Evolutionary conservation across 23 tunicate species (phyloP).

Genomic region (Styela clava): DNA sequence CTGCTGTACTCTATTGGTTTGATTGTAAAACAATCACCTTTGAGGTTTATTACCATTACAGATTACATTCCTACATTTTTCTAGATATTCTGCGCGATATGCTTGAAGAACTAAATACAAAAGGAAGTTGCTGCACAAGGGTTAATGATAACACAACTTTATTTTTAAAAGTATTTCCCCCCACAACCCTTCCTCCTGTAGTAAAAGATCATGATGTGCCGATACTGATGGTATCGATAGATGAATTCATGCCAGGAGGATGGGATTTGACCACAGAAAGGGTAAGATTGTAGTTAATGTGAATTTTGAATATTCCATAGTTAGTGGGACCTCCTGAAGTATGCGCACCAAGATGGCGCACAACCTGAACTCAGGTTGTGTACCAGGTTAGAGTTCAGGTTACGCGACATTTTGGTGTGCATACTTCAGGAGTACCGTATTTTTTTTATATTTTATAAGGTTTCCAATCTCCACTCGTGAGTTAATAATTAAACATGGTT

Average conservation of each 20-base stretch:
- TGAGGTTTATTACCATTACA: too few species aligned
- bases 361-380: too few species aligned
- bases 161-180: constrained; percentile 86
- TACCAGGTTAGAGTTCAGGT: too few species aligned
- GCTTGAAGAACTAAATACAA: constrained; percentile 43
- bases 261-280: constrained; percentile 86
- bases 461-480: background rate
- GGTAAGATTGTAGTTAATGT: constrained; percentile 35
- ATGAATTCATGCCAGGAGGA: constrained; percentile 39
- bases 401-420: too few species aligned
- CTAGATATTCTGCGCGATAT: constrained; percentile 55
- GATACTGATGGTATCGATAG: constrained; percentile 37
- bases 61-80: too few species aligned
- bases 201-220: constrained; percentile 89
- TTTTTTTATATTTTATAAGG: background rate
- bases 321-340: too few species aligned
- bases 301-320: background rate
- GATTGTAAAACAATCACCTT: too few species aligned
- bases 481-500: background rate
- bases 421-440: too few species aligned
- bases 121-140: constrained; percentile 57
- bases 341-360: too few species aligned
- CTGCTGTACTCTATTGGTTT: too few species aligned
- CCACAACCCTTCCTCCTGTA: constrained; percentile 43
- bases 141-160: constrained; percentile 65